Base-by-base conservation (phyloP, 2,797 vertebrate genomes). In the Moxostoma hubbsi region DNA sequence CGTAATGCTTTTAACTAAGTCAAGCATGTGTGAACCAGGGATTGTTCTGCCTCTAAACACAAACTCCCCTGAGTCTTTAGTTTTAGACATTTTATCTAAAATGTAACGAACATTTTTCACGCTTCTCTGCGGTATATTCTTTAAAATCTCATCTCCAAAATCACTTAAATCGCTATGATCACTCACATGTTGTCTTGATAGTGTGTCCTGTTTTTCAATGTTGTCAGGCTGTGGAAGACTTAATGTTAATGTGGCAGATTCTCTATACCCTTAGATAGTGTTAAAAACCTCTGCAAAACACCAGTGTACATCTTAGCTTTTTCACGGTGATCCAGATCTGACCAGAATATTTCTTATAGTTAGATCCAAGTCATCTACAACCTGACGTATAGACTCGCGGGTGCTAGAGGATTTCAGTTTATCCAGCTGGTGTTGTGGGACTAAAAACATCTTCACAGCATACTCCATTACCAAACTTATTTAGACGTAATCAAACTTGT, bases 171-270 rank as follows among this genome's bases (percentile, higher is more conserved):
- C 5, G 5, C 13, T 36, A 4, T 64, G n/a, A n/a, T 36, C 1
- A 9, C 2, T 2, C 0, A 15, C 7, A 16, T 59, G 5, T 1
- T 24, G 4, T 1, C 9, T 0, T n/a, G n/a, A 5, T 1, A 1
- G 9, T 15, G 16, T 59, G 5, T 59, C 10, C 9, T n/a, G n/a
- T 10, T 11, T 24, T 5, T 61, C 16, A 61, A 5, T 5, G 10
- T 11, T 9, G 0, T 11, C 18, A 1, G 58, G n/a, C n/a, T n/a
- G n/a, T n/a, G n/a, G n/a, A n/a, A n/a, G n/a, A n/a, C n/a, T n/a
- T n/a, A 54, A 1, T 0, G 53, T 71, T 16, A 71, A 11, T 6
- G 51, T 57, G 0, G 43, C 45, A 5, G 5, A 5, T 0, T 54
- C 51, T 18, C 5, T n/a, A 0, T 70, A 51, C 8, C 24, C 36